Conservation (phyloP, 2,797 vertebrate species). For the Diglossa cyanea region DNA sequence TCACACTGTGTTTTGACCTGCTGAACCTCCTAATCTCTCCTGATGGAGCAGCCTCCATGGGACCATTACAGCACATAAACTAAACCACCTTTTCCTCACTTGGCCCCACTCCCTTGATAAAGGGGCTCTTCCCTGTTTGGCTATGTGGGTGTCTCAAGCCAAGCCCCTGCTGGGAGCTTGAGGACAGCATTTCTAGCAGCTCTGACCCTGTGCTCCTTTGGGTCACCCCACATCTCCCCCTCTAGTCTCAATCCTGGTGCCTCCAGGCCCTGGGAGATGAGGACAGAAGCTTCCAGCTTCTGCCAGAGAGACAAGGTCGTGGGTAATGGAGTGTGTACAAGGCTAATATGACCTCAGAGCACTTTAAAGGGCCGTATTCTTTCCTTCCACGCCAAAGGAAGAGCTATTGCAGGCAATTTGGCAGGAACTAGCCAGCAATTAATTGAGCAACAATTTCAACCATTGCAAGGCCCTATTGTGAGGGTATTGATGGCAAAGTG, state of each 20-base stretch:
- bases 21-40: background rate
- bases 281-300: background rate
- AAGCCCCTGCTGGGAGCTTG: background rate
- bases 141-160: background rate
- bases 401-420: slow-evolving; percentile 57
- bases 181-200: background rate
- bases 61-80: background rate
- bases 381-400: slow-evolving; percentile 45
- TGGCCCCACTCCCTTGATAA: background rate
- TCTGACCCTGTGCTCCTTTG: background rate
- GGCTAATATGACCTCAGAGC: slow-evolving; percentile 53
- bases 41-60: background rate
- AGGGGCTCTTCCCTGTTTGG: background rate
- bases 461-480: background rate
- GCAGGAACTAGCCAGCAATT: slow-evolving; percentile 49
- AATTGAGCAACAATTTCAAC: slow-evolving; percentile 54
- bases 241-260: background rate
- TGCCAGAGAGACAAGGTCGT: background rate
- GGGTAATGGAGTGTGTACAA: background rate
- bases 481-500: slow-evolving; percentile 42
- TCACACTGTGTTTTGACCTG: background rate
- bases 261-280: background rate
- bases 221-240: background rate
- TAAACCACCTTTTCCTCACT: background rate
- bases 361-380: slow-evolving; percentile 9